These are phyloP conservation scores for Dendrocincla fuliginosa DNA, from an alignment of 2,797 vertebrate genomes.

Conservation along the genomic window DNA sequence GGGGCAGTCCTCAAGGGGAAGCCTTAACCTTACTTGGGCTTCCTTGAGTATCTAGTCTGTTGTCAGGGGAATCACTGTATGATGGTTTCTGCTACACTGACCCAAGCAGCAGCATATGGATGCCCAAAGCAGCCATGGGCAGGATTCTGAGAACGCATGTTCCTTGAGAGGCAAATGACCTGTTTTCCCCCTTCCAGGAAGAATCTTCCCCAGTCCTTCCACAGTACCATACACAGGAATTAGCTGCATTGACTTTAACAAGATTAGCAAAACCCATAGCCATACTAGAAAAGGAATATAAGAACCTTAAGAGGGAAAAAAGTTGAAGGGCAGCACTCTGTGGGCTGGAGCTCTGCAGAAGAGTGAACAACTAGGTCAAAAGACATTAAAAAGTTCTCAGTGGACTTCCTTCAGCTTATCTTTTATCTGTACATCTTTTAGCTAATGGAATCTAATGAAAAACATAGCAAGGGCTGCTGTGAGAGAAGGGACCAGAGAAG, in stretches of 20 bases:
- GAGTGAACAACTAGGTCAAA: background rate
- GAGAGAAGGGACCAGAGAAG: background rate
- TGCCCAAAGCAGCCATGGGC: background rate
- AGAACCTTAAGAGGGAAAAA: background rate
- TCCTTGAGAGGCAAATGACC: background rate
- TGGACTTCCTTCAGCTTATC: background rate
- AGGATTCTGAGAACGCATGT: background rate
- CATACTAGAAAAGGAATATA: background rate
- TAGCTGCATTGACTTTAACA: background rate
- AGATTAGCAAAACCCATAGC: background rate
- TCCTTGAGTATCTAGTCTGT: background rate
- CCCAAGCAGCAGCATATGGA: background rate
- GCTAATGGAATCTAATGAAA: background rate
- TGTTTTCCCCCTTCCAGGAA: background rate
- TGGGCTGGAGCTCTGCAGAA: background rate
- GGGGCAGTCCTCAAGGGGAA: background rate
- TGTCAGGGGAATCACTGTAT: background rate
- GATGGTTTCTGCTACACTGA: background rate
- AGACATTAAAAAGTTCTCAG: background rate
- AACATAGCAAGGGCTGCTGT: background rate
- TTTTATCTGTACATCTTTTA: background rate
- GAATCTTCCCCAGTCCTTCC: background rate
- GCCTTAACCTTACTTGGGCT: background rate
- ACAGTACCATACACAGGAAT: background rate
- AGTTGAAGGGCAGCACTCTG: background rate